Conservation (phyloP, 64 coral and sea anemone species). For the Anthopleura sola region DNA sequence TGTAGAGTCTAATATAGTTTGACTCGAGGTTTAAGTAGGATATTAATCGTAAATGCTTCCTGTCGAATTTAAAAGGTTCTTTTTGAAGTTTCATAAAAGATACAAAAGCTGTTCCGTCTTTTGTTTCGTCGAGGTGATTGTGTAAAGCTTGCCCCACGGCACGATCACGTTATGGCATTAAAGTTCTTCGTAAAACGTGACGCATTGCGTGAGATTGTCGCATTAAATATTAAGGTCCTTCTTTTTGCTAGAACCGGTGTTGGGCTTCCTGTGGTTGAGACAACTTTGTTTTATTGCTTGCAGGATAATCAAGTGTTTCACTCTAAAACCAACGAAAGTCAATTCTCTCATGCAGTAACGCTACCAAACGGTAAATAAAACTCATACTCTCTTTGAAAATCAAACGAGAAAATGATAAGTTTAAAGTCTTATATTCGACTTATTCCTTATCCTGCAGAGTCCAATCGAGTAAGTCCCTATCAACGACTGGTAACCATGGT, state of each 20-base stretch:
- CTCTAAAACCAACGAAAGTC: not conserved
- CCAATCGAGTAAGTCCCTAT: not conserved
- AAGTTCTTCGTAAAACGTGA: too few species aligned
- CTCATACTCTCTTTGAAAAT: too few species aligned
- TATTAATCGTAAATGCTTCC: not conserved
- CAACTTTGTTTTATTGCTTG: not conserved
- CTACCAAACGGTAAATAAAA: not conserved
- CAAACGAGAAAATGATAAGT: too few species aligned
- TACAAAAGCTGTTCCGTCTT: too few species aligned
- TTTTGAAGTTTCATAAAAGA: too few species aligned
- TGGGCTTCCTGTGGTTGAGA: too few species aligned
- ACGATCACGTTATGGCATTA: too few species aligned
- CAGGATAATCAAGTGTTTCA: not conserved
- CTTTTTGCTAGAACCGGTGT: too few species aligned
- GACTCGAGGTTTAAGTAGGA: not conserved
- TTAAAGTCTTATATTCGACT: not conserved
- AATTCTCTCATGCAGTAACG: not conserved
- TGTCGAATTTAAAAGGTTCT: not conserved
- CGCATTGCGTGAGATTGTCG: too few species aligned
- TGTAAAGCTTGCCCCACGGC: too few species aligned
- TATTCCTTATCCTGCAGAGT: not conserved
- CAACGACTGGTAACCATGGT: constrained; percentile 2
- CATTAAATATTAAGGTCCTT: too few species aligned
- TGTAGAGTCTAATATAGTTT: not conserved
- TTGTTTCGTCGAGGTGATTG: too few species aligned